Conservation (phyloP, 2,113 vertebrate genomes). For the Rhinolophus ferrumequinum region DNA sequence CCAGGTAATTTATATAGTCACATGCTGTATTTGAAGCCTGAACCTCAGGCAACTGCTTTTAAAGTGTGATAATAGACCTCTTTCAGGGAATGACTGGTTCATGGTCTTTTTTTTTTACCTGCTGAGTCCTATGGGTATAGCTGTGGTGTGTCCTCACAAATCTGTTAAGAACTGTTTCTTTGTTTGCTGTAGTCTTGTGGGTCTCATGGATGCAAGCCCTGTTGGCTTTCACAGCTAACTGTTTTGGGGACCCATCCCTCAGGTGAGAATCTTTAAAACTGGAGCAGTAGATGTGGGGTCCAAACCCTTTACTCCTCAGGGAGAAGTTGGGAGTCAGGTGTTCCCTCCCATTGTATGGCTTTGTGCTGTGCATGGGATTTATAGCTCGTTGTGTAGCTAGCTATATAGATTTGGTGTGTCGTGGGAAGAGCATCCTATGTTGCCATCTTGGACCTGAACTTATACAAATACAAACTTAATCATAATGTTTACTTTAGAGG, state of each 20-base stretch:
- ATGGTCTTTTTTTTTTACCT: not conserved
- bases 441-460: not conserved
- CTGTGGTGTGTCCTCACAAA: not conserved
- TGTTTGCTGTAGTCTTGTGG: not conserved
- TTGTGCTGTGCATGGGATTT: not conserved
- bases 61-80: not conserved
- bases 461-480: not conserved
- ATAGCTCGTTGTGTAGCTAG: not conserved
- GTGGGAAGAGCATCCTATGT: not conserved
- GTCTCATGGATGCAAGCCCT: not conserved
- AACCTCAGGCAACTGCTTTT: not conserved
- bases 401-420: not conserved
- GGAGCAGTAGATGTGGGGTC: not conserved
- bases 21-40: not conserved
- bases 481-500: not conserved
- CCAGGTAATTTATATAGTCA: slow-evolving; percentile 54
- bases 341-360: not conserved
- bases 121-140: not conserved
- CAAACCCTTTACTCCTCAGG: not conserved
- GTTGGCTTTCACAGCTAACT: not conserved
- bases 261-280: not conserved
- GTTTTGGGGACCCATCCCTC: not conserved
- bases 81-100: not conserved
- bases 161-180: not conserved
- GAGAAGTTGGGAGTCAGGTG: not conserved